These are phyloP conservation scores for Yponomeuta cagnagella DNA, from an alignment of 2,888 invertebrate genomes.

Conservation along the genomic window DNA sequence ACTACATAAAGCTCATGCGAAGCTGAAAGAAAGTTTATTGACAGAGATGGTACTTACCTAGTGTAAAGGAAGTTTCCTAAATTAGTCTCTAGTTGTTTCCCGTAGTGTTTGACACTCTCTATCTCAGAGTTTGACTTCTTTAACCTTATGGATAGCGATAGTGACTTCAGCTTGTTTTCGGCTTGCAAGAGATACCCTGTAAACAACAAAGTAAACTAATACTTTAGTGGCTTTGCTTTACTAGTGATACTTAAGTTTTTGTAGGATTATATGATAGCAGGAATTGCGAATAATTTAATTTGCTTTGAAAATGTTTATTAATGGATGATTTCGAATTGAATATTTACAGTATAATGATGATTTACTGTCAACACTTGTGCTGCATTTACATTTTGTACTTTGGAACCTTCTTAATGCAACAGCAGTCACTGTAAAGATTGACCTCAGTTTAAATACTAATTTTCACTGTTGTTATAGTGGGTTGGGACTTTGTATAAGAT, in stretches of 20 bases:
- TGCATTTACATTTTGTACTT: no score
- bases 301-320: no score
- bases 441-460: no score
- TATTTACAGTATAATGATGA: no score
- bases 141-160: slow-evolving; percentile 84
- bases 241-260: not conserved
- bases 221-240: not conserved
- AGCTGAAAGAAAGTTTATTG: not conserved
- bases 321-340: no score
- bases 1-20: no score
- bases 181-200: slow-evolving; percentile 83
- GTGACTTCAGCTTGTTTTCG: slow-evolving; percentile 85
- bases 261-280: not conserved
- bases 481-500: no score
- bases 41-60: slow-evolving; percentile 38
- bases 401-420: no score
- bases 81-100: slow-evolving; percentile 80
- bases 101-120: slow-evolving; percentile 84
- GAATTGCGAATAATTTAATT: no score
- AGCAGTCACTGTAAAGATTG: no score
- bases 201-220: slow-evolving; percentile 25
- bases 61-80: slow-evolving; percentile 76
- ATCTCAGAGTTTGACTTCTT: slow-evolving; percentile 84
- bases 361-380: no score
- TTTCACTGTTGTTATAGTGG: no score